Conservation (phyloP, 2,797 vertebrate genomes). For the Sibirionetta formosa region DNA sequence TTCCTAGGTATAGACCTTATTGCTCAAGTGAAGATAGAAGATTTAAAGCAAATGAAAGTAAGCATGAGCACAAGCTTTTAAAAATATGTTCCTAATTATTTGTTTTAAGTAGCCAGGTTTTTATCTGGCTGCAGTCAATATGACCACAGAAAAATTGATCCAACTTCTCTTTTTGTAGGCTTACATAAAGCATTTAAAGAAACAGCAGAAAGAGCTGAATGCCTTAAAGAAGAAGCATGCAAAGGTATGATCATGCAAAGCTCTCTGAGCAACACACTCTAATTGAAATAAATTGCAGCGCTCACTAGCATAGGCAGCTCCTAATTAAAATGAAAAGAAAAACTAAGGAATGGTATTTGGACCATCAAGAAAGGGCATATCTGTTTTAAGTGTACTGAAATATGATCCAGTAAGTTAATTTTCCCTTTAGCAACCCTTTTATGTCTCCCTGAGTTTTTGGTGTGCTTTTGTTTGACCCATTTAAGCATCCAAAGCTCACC, state of each 20-base stretch:
- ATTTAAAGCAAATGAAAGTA: conserved; percentile 99
- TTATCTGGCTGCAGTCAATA: not conserved
- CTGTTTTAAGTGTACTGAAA: not conserved
- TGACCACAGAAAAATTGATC: conserved; percentile 17
- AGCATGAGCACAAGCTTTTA: conserved; percentile 20
- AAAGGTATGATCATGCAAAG: conserved; percentile 86
- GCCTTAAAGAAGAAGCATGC: conserved; percentile 96
- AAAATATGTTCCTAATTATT: not conserved
- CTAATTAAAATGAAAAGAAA: not conserved
- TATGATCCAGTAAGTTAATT: not conserved
- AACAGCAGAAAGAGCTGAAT: conserved; percentile 96
- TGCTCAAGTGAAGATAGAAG: conserved; percentile 96
- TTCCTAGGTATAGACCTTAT: conserved; percentile 89
- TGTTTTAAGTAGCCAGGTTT: not conserved
- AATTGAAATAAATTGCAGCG: not conserved
- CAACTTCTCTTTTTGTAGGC: conserved; percentile 82
- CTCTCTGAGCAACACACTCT: not conserved
- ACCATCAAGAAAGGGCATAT: not conserved
- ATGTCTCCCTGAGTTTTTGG: not conserved
- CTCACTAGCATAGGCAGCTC: not conserved
- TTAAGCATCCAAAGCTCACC: not conserved
- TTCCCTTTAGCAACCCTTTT: not conserved
- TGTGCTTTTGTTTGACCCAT: not conserved
- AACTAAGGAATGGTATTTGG: not conserved
- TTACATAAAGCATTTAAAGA: conserved; percentile 96